Conservation (phyloP, 2,113 vertebrate genomes). For the Vulpes vulpes region DNA sequence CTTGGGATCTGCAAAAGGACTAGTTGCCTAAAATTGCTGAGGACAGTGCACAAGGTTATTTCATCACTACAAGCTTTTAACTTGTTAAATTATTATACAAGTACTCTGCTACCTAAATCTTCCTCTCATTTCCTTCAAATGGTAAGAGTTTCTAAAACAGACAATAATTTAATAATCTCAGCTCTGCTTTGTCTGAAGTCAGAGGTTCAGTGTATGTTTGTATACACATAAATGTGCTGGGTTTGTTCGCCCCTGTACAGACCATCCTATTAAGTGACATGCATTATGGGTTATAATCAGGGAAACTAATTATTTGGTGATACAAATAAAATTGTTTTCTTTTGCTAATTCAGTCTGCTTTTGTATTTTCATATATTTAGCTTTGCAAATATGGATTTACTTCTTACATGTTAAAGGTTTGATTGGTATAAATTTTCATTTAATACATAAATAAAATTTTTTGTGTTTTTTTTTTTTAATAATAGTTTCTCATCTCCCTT, state of each 20-base stretch:
- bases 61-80: conserved; percentile 76
- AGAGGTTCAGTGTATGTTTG: neutral
- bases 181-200: conserved; percentile 61
- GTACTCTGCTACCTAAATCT: conserved; percentile 63
- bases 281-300: conserved; percentile 83
- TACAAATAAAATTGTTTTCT: conserved; percentile 84
- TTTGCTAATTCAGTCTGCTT: conserved; percentile 83
- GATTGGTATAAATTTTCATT: conserved; percentile 84
- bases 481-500: neutral
- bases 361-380: conserved; percentile 85
- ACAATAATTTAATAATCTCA: conserved; percentile 62
- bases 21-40: conserved; percentile 23
- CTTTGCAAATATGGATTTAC: conserved; percentile 81
- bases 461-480: conserved; percentile 63
- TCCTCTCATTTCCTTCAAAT: conserved; percentile 65
- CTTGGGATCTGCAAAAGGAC: neutral
- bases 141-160: conserved; percentile 73
- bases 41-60: conserved; percentile 23
- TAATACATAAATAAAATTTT: conserved; percentile 85
- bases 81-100: conserved; percentile 71
- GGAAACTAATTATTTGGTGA: conserved; percentile 85
- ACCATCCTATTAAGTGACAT: conserved; percentile 64
- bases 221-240: neutral
- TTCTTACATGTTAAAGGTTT: conserved; percentile 77
- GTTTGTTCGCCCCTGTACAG: neutral